Percentiles rank a stretch among this genome's conserved stretches.
Conservation (phyloP, 2,797 vertebrate genomes). For the Triplophysa bombifrons region DNA sequence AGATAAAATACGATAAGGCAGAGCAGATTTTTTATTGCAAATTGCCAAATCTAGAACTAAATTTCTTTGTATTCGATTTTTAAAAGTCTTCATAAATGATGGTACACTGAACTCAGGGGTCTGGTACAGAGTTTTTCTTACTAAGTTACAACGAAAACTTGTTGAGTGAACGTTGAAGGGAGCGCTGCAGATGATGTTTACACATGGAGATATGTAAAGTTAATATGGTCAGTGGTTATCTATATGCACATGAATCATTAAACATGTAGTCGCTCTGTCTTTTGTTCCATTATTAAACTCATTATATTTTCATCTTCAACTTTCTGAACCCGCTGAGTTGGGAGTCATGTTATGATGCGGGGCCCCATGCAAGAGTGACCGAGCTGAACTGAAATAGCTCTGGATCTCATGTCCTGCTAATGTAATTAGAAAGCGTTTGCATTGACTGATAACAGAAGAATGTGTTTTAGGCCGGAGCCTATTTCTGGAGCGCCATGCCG, state of each 20-base stretch:
- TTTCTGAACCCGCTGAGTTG: neutral
- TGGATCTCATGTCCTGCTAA: conserved; percentile 59
- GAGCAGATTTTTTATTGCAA: no score
- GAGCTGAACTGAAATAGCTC: conserved; percentile 60
- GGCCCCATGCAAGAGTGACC: conserved; percentile 34
- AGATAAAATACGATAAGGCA: no score
- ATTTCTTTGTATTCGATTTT: no score
- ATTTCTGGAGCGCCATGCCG: conserved; percentile 65
- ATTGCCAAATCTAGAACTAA: no score
- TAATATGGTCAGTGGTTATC: no score
- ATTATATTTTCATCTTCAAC: conserved; percentile 1
- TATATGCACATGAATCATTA: neutral
- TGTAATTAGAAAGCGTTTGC: conserved; percentile 70
- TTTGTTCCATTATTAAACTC: neutral
- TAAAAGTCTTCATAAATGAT: no score
- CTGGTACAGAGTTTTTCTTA: no score
- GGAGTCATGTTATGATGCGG: conserved; percentile 5
- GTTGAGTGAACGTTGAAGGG: no score
- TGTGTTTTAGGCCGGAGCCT: conserved; percentile 63
- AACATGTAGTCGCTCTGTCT: neutral
- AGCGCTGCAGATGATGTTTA: no score
- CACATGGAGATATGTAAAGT: no score
- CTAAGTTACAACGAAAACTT: no score
- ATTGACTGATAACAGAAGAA: conserved; percentile 73
- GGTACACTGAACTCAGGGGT: no score